Evolutionary conservation across 1,140 invertebrate genomes (phyloP).

Genomic region (Mycetomoellerius zeteki): DNA sequence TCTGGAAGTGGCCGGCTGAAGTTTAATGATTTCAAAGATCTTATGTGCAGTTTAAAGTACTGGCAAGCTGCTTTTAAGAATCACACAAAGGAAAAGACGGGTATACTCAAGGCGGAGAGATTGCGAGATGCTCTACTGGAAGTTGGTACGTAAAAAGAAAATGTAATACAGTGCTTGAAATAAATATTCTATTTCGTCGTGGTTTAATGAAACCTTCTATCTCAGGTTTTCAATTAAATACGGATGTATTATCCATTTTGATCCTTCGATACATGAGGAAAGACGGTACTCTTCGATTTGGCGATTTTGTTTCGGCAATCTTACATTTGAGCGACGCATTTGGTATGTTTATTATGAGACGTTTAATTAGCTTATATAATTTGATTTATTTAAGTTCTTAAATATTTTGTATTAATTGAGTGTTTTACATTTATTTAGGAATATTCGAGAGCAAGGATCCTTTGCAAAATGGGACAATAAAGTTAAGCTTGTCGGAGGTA

Average conservation of each 20-base stretch:
- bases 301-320: slow-evolving; percentile 96
- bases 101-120: slow-evolving; percentile 95
- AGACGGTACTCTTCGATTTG: slow-evolving; percentile 96
- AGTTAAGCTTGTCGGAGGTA: slow-evolving; percentile 93
- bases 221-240: slow-evolving; percentile 93
- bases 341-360: slow-evolving; percentile 86
- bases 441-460: slow-evolving; percentile 94
- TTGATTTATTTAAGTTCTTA: neutral
- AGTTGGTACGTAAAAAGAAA: slow-evolving; percentile 88
- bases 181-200: slow-evolving; percentile 16
- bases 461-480: slow-evolving; percentile 93
- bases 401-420: slow-evolving; percentile 7
- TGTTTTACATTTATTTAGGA: slow-evolving; percentile 86
- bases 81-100: slow-evolving; percentile 96
- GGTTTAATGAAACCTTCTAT: neutral
- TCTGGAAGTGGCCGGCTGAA: slow-evolving; percentile 94
- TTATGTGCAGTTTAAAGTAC: slow-evolving; percentile 96
- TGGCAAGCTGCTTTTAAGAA: slow-evolving; percentile 97
- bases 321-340: slow-evolving; percentile 96
- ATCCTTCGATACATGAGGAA: slow-evolving; percentile 96
- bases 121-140: slow-evolving; percentile 94
- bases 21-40: slow-evolving; percentile 95
- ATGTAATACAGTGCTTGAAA: neutral
- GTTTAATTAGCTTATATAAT: neutral
- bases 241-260: slow-evolving; percentile 93